These are phyloP conservation scores for Ptychochromis oligacanthus DNA, from an alignment of 2,113 vertebrate species.

Conservation along the genomic window DNA sequence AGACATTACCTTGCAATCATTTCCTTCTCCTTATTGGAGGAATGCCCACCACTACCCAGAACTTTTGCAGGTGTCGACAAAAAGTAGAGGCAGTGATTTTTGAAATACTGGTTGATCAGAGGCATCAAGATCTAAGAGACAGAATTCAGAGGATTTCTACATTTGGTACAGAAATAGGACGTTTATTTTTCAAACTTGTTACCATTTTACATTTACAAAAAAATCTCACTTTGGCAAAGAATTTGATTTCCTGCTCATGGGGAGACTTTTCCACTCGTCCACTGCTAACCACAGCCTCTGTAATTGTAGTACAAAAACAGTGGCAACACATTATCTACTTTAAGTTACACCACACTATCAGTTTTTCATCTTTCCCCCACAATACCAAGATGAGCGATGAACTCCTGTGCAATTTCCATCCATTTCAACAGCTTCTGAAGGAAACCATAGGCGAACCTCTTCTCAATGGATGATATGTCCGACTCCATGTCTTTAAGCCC, in stretches of 20 bases:
- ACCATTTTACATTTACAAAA: not conserved
- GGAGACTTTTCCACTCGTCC: slow-evolving; percentile 95
- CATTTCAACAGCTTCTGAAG: slow-evolving; percentile 91
- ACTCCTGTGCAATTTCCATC: slow-evolving; percentile 96
- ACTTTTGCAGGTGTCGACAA: slow-evolving; percentile 87
- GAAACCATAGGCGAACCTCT: slow-evolving; percentile 93
- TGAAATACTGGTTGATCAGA: slow-evolving; percentile 93
- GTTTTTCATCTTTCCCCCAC: not conserved
- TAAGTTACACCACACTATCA: not conserved
- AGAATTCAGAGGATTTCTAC: slow-evolving; percentile 8
- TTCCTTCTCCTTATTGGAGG: slow-evolving; percentile 96
- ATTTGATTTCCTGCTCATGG: slow-evolving; percentile 95
- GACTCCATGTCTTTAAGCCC: slow-evolving; percentile 95
- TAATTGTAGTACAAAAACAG: not conserved
- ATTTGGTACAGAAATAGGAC: slow-evolving; percentile 2
- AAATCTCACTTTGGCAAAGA: slow-evolving; percentile 89
- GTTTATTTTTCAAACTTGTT: not conserved
- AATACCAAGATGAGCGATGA: slow-evolving; percentile 91
- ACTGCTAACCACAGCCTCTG: slow-evolving; percentile 95
- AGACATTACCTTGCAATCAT: slow-evolving; percentile 90
- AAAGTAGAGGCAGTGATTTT: slow-evolving; percentile 88
- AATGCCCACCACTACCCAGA: slow-evolving; percentile 90
- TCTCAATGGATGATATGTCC: slow-evolving; percentile 94
- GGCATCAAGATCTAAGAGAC: slow-evolving; percentile 87
- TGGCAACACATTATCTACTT: not conserved